Base-by-base conservation (phyloP, 2,797 vertebrate genomes). In the Microctenopoma steveboyesi region DNA sequence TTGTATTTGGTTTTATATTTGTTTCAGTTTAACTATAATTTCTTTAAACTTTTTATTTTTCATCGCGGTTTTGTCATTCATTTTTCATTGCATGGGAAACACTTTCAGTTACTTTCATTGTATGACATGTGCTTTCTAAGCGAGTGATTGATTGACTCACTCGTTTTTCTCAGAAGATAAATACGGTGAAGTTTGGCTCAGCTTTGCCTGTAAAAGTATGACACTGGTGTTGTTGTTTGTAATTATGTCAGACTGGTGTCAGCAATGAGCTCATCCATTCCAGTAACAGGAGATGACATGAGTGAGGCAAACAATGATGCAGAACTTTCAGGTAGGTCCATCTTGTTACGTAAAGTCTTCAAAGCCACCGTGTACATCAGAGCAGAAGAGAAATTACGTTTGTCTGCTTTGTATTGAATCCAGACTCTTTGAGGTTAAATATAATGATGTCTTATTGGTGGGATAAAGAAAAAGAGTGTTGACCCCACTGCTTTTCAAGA, bases 221-320 rank as follows among this genome's bases (percentile, higher is more conserved):
- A 47, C 45, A 48, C 25, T 13, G 43, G 50, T 39, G 35, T 50
- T 8, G 13, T 14, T 53, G 65, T 71, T 65, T 79, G 63, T 83
- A 50, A 48, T 48, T 37, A 50, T 61, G 69, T 72, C 62, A 84
- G 64, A 51, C 59, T 69, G 76, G 71, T 84, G 89, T 90, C 85
- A 81, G 85, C 78, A 56, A 82, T 92, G 90, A 93, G 74, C 82
- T 93, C 91, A 91, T 90, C 78, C 80, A 75, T 89, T 90, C 85
- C 85, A 75, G 67, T 78, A 83, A 83, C 77, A 72, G 86, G 78
- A 85, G 76, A 77, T 76, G 86, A 90, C 87, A 90, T 59, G 82
- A 86, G 61, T 11, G 72, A 82, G 69, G 74, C 72, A 76, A 87
- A 89, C 81, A 88, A 78, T 85, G 88, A 79, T 28, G 70, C 68